Evolutionary conservation across 2,113 vertebrate species (phyloP).

Genomic region (Holacanthus passer): DNA sequence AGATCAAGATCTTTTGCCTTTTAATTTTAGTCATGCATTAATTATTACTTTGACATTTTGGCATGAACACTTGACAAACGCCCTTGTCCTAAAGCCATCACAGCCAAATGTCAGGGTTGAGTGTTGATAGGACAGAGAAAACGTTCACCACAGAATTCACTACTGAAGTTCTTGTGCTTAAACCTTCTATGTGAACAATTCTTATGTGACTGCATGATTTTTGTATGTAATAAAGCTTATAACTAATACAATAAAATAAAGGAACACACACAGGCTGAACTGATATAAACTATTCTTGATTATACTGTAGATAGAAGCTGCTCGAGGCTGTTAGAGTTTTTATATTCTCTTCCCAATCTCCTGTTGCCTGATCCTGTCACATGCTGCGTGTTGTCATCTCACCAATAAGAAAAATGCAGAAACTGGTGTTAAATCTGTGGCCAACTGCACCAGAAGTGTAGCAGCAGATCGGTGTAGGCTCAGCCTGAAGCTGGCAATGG

Average conservation of each 20-base stretch:
- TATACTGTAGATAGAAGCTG: neutral
- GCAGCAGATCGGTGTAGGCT: conserved; percentile 38
- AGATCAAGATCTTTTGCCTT: conserved; percentile 5
- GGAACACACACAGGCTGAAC: neutral
- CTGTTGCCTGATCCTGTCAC: conserved; percentile 34
- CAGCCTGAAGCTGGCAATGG: conserved; percentile 12
- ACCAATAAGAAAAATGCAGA: conserved; percentile 47
- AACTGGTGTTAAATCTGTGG: conserved; percentile 31
- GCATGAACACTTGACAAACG: conserved; percentile 28
- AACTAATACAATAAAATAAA: neutral
- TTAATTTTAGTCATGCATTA: conserved; percentile 20
- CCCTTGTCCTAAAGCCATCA: conserved; percentile 20
- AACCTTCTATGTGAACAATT: neutral
- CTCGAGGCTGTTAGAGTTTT: neutral
- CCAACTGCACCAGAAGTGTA: conserved; percentile 23
- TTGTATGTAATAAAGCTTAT: neutral
- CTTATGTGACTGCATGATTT: neutral
- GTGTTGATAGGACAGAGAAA: conserved; percentile 10
- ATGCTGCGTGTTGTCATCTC: conserved; percentile 19
- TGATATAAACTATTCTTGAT: conserved; percentile 1
- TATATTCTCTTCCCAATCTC: conserved; percentile 3
- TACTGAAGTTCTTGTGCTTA: neutral
- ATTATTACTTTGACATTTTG: conserved; percentile 59
- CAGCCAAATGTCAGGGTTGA: conserved; percentile 62
- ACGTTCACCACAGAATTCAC: neutral